Base-by-base conservation (phyloP, 35 echinoderm and acorn worm species). In the Stichopus chloronotus region DNA sequence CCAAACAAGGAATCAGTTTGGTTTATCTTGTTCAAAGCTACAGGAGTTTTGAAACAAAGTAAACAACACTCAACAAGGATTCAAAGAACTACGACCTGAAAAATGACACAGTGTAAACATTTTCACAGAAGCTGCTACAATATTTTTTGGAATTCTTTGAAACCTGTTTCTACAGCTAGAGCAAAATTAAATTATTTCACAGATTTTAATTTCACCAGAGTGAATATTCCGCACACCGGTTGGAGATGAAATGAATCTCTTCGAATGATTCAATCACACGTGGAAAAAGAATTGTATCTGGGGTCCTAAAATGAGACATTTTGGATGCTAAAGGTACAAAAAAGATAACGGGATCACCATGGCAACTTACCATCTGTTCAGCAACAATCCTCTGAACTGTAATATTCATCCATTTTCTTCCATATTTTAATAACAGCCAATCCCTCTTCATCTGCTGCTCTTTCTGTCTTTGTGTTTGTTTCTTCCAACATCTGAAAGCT, bases 351-450 rank as follows among this genome's bases (percentile, higher is more conserved):
- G 14, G 2, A 85, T 58, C 17, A 8, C 55, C 56, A 57, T 55
- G 20, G 53, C 8, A 85, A 85, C 57, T 58, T 58, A 85, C 82
- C 82, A 85, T 85, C 16, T 85, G 82, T 8, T 85, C 82, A 58
- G 82, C 82, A 58, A 85, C 57, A 10, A 85, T 85, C 57, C 82
- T 85, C 82, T 85, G 82, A 58, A 12, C 56, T 85, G 82, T 85
- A 0, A 85, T 30, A 19, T 85, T 58, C 55, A 85, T 2, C 82
- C 82, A 85, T 25, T 58, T 58, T 20, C 24, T 60, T 58, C 82
- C 82, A 59, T 55, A 85, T 58, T 85, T 85, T 23, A 21, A n/a
- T 10, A 19, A 7, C 55, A 85, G 22, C 16, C 57, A 85, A 58
- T 85, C 52, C 14, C 24, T 17, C 4, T 23, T 85, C 55, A 58